Conservation (phyloP, 2,888 invertebrate species). For the Drosophila fungiperda region DNA sequence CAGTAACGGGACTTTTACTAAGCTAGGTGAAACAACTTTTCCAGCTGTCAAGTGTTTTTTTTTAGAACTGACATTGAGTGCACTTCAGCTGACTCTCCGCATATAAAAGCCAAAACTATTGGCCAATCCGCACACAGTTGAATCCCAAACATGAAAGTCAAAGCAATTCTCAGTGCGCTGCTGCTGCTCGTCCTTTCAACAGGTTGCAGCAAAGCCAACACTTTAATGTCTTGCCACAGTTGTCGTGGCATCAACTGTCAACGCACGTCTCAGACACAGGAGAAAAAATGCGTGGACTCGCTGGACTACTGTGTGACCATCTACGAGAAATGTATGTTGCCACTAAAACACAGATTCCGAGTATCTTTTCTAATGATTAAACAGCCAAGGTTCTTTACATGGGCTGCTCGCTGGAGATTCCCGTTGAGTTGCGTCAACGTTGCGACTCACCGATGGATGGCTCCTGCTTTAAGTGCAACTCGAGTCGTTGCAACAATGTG, state of each 20-base stretch:
- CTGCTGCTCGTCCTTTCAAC: conserved; percentile 33
- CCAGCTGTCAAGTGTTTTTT: conserved; percentile 31
- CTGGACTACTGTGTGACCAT: conserved; percentile 83
- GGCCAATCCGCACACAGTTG: conserved; percentile 38
- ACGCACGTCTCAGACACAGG: conserved; percentile 61
- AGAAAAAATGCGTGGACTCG: conserved; percentile 71
- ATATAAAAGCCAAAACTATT: conserved; percentile 61
- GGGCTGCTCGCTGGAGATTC: conserved; percentile 82
- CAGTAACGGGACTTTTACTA: conserved; percentile 10
- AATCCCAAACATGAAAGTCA: conserved; percentile 52
- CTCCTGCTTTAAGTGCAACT: conserved; percentile 80
- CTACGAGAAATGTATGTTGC: conserved; percentile 76
- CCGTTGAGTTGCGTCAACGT: conserved; percentile 65
- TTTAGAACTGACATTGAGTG: conserved; percentile 38
- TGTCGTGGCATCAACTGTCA: conserved; percentile 82
- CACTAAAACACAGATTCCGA: not conserved
- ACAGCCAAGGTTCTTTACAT: conserved; percentile 73
- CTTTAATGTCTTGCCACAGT: conserved; percentile 70
- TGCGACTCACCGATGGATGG: conserved; percentile 63
- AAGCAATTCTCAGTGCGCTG: conserved; percentile 34
- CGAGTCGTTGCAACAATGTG: conserved; percentile 80
- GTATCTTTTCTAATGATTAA: not conserved
- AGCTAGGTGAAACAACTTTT: conserved; percentile 7
- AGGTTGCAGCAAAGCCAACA: conserved; percentile 60
- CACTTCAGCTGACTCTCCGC: conserved; percentile 37